Percentiles rank a stretch among this genome's conserved stretches.
phyloP scores from a whole-genome alignment of 2,113 vertebrate genomes.

The Alces alces region DNA sequence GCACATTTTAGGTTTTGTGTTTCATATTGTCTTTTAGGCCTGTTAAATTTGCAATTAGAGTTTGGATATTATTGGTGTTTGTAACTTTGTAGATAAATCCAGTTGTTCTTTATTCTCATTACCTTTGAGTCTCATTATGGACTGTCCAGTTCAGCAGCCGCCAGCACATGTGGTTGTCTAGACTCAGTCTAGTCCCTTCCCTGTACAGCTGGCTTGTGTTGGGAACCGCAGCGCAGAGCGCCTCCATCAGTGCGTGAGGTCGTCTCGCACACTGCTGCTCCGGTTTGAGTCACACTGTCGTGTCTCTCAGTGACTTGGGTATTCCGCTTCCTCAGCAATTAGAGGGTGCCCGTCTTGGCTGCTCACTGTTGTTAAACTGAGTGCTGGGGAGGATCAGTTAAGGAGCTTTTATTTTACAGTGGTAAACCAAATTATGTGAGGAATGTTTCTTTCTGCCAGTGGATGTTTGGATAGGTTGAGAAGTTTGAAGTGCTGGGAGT shows the following conservation, averaged over 20 bases:
- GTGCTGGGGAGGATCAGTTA: neutral
- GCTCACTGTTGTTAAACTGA: neutral
- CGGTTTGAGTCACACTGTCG: neutral
- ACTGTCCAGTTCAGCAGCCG: neutral
- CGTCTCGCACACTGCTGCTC: neutral
- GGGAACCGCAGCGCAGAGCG: neutral
- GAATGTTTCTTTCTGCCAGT: neutral
- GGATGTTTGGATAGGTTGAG: neutral
- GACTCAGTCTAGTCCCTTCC: neutral
- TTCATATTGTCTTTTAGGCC: neutral
- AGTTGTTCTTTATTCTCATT: neutral
- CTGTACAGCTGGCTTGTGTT: neutral
- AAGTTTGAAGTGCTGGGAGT: neutral
- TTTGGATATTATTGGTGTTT: neutral
- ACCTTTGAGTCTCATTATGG: neutral
- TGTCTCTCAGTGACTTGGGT: neutral
- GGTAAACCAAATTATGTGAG: neutral
- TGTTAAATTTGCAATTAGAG: neutral
- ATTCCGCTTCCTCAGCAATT: neutral
- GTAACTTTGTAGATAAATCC: conserved; percentile 14
- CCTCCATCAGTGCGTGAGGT: neutral
- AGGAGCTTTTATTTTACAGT: conserved; percentile 11
- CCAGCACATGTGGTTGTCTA: neutral
- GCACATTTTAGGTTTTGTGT: neutral
- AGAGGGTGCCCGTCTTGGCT: neutral